A percentile compares a stretch with the other conserved stretches of the same genome.
Conservation (phyloP, 2,888 invertebrate genomes). For the Metallyticus violacea region DNA sequence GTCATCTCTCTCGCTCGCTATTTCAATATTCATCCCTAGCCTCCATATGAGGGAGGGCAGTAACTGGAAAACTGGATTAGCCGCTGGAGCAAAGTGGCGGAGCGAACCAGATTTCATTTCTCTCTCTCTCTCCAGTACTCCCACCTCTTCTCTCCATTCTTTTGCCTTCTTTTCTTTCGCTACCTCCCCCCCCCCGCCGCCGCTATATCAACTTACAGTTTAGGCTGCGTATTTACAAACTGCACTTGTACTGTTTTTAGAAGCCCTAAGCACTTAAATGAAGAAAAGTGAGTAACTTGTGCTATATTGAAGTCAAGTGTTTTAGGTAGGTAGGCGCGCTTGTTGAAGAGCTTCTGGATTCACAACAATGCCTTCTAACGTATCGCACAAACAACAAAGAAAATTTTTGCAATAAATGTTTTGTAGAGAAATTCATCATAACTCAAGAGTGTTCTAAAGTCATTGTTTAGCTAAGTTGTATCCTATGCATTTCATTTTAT, state of each 20-base stretch:
- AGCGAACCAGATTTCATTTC: conserved; percentile 32
- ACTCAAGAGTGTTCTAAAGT: no score
- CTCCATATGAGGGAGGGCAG: neutral
- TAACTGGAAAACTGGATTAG: conserved; percentile 36
- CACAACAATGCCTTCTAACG: neutral
- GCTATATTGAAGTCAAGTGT: neutral
- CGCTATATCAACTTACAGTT: neutral
- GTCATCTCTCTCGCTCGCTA: conserved; percentile 15
- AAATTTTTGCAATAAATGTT: no score
- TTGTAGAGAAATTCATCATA: neutral
- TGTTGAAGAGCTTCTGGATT: neutral
- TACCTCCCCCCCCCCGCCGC: neutral
- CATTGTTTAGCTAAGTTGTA: no score
- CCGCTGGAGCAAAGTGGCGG: conserved; percentile 33
- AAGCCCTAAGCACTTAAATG: neutral
- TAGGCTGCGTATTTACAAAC: neutral
- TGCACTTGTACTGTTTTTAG: neutral
- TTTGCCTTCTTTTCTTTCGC: neutral
- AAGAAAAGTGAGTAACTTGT: neutral
- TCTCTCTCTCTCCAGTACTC: neutral
- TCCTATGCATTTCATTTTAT: no score
- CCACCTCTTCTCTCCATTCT: neutral
- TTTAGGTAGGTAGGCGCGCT: neutral
- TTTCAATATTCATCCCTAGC: conserved; percentile 23
- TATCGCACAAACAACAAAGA: no score